These are phyloP conservation scores for Drosophila mimetica DNA, from an alignment of 2,888 invertebrate genomes.

Conservation along the genomic window DNA sequence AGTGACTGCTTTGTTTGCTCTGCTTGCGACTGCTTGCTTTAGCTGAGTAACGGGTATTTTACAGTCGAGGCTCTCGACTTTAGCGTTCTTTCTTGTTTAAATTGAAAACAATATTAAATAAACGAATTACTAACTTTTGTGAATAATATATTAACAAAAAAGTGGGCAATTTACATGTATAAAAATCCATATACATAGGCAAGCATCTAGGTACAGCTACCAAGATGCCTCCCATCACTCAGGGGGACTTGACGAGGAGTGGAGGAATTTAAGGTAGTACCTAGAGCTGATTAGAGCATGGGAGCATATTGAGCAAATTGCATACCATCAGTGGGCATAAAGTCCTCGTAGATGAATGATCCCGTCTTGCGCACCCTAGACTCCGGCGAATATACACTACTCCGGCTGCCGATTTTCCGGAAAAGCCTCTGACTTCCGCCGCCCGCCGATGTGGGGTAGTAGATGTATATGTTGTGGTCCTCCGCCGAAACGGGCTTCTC, in stretches of 20 bases:
- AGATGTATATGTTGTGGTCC: constrained; percentile 99
- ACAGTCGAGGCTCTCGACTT: too few species aligned
- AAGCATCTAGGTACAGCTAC: background rate
- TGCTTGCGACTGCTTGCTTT: too few species aligned
- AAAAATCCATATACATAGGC: background rate
- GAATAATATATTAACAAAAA: background rate
- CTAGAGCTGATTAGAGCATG: constrained; percentile 26
- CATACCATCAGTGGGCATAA: constrained; percentile 99
- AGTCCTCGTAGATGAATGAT: constrained; percentile 99
- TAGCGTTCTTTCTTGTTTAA: too few species aligned
- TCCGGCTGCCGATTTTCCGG: constrained; percentile 99
- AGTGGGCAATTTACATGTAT: background rate
- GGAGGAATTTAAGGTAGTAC: constrained; percentile 7
- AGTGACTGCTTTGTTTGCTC: too few species aligned
- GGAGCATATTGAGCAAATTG: constrained; percentile 53
- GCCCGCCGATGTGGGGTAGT: constrained; percentile 99
- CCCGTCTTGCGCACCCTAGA: constrained; percentile 98
- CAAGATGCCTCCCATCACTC: background rate
- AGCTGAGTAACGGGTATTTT: too few species aligned
- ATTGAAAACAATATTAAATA: too few species aligned
- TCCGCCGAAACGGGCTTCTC: constrained; percentile 99
- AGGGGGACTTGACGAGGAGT: background rate
- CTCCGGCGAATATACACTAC: constrained; percentile 99
- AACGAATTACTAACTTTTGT: too few species aligned
- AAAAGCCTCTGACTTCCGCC: constrained; percentile 99